A percentile compares a stretch with the other conserved stretches of the same genome.
Conservation (phyloP, 2,888 invertebrate genomes). For the Caprella mutica region DNA sequence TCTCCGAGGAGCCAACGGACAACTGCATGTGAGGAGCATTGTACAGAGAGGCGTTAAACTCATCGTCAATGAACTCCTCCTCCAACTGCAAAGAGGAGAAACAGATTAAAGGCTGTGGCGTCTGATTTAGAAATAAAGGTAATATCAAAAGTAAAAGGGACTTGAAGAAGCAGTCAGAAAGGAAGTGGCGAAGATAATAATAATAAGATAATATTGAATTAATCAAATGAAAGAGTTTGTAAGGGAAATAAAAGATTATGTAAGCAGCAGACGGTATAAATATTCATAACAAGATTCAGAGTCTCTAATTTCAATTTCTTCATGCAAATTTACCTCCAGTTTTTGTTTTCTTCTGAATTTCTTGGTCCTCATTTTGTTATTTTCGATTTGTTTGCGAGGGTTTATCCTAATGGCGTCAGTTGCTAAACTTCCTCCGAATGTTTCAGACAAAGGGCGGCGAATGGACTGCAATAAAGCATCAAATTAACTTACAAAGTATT, state of each 20-base stretch:
- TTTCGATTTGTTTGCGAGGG: conserved; percentile 17
- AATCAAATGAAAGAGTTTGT: not conserved
- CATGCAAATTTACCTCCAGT: conserved; percentile 20
- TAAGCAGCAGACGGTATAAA: too few relatives aligned
- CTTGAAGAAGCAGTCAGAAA: not conserved
- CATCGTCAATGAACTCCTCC: conserved; percentile 34
- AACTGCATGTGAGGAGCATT: conserved; percentile 34
- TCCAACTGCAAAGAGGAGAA: conserved; percentile 19
- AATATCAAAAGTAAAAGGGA: not conserved
- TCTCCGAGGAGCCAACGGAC: conserved; percentile 33
- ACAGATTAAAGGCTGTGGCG: not conserved
- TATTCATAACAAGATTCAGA: not conserved
- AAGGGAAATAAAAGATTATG: not conserved
- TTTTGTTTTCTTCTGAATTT: conserved; percentile 17
- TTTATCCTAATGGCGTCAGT: conserved; percentile 17
- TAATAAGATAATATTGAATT: not conserved
- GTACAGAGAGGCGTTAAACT: conserved; percentile 30
- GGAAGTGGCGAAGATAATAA: not conserved
- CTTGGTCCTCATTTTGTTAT: conserved; percentile 11
- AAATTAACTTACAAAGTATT: not conserved
- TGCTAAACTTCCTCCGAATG: conserved; percentile 14
- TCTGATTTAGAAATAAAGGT: not conserved
- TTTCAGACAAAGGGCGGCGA: not conserved
- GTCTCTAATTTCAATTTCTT: not conserved
- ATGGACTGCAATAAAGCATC: not conserved